Conservation (phyloP, 2,113 vertebrate genomes). For the Neotragus pygmaeus region DNA sequence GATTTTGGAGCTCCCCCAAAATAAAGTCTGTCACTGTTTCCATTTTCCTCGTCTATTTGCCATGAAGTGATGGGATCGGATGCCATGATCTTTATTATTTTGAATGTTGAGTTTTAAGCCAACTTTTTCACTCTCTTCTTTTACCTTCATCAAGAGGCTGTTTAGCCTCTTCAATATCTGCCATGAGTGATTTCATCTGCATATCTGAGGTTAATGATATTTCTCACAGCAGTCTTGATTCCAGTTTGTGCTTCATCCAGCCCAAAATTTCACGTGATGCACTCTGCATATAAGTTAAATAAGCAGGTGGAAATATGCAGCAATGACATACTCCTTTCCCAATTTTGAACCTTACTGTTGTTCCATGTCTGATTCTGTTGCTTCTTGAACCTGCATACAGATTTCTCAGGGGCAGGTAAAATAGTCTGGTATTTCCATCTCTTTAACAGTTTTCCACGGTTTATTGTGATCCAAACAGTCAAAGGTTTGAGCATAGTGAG, state of each 20-base stretch:
- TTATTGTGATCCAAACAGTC: background rate
- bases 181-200: background rate
- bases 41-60: background rate
- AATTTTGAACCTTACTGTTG: background rate
- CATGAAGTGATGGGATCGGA: background rate
- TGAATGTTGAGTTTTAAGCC: background rate
- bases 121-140: background rate
- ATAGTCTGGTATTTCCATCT: background rate
- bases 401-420: background rate
- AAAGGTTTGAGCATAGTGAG: background rate
- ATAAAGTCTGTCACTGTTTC: background rate
- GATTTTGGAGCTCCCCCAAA: background rate
- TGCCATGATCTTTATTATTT: background rate
- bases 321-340: background rate
- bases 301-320: background rate
- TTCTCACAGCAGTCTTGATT: background rate
- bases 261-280: background rate
- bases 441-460: background rate
- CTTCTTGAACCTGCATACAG: background rate
- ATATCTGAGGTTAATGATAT: background rate
- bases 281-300: background rate
- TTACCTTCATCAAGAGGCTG: background rate
- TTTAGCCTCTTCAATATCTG: background rate
- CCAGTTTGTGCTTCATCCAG: background rate
- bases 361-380: background rate